phyloP scores from a whole-genome alignment of 2,888 invertebrate species.

The Ophraella communa region DNA sequence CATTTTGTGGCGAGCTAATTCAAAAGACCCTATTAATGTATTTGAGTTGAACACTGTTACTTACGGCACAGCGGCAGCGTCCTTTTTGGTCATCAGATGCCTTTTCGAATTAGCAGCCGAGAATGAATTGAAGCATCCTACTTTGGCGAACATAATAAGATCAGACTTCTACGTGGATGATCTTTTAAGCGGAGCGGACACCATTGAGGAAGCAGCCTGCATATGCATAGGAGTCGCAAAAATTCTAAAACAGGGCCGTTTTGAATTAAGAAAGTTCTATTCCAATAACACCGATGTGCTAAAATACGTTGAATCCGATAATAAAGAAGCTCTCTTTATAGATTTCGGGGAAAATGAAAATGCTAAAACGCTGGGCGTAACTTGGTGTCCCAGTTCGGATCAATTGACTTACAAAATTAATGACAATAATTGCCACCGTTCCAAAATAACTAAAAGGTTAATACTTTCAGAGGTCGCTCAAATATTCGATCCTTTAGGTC shows the following conservation, averaged over 20 bases:
- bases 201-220: not conserved
- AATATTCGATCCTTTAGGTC: too few relatives aligned
- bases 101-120: too few relatives aligned
- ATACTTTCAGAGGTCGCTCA: too few relatives aligned
- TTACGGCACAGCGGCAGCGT: not conserved
- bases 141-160: too few relatives aligned
- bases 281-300: not conserved
- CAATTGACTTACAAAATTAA: too few relatives aligned
- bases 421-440: too few relatives aligned
- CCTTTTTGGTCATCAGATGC: not conserved
- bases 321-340: not conserved
- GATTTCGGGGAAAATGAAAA: not conserved
- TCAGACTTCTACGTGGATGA: too few relatives aligned
- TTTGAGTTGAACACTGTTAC: not conserved
- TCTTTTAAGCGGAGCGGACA: too few relatives aligned
- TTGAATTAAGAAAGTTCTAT: not conserved
- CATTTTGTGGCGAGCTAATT: not conserved
- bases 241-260: not conserved
- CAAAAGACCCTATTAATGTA: not conserved
- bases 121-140: too few relatives aligned
- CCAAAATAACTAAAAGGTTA: too few relatives aligned
- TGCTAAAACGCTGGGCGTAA: not conserved
- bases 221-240: not conserved
- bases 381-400: not conserved
- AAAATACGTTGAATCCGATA: not conserved